Evolutionary conservation across 2,113 vertebrate species (phyloP).

Genomic region (Sylvia atricapilla): DNA sequence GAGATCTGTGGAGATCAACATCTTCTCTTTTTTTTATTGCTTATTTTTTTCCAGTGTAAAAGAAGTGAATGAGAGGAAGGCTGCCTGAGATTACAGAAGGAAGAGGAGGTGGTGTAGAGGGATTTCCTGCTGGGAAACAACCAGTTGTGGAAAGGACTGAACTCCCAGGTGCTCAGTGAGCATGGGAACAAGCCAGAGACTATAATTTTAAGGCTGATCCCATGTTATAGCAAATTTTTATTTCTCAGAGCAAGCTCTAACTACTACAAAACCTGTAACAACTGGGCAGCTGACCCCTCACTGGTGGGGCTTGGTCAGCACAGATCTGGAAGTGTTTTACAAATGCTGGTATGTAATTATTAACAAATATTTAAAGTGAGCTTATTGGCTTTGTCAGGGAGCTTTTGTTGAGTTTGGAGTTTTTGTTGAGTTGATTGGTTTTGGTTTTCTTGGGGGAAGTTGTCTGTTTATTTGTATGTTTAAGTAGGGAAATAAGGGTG

Average conservation of each 20-base stretch:
- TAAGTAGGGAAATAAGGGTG: neutral
- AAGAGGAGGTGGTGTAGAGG: neutral
- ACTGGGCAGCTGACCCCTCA: neutral
- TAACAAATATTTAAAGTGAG: neutral
- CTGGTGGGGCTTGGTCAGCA: neutral
- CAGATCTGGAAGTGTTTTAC: neutral
- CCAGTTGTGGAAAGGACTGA: neutral
- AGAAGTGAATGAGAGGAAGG: neutral
- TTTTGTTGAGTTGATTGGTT: neutral
- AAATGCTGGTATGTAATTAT: neutral
- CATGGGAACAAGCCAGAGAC: neutral
- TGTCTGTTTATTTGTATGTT: neutral
- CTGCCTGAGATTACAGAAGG: neutral
- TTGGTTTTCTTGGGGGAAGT: neutral
- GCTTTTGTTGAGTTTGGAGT: neutral
- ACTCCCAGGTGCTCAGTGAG: neutral
- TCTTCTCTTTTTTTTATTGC: neutral
- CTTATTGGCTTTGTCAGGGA: neutral
- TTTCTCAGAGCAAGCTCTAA: neutral
- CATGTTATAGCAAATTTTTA: neutral
- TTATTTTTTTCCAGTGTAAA: neutral
- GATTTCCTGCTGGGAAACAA: neutral
- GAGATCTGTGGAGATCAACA: neutral
- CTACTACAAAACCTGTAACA: neutral
- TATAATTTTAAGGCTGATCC: conserved; percentile 4